Base-by-base conservation (phyloP, 2,888 invertebrate species). In the Dimorphilus gyrociliatus region DNA sequence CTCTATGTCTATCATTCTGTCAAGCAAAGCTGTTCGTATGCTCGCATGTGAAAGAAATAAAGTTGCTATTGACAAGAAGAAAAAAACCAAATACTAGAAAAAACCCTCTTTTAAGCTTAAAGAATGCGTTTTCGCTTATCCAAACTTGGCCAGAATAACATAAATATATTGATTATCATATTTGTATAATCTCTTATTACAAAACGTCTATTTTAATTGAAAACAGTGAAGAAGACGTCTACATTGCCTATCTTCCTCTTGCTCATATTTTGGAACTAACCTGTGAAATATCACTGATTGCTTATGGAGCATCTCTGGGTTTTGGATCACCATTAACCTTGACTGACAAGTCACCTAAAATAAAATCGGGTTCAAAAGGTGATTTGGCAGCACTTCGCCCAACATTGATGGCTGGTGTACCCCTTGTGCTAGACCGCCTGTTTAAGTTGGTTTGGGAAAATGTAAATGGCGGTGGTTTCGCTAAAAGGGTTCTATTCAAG, bases 391-490 rank as follows among this genome's bases (percentile, higher is more conserved):
- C 84, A 2, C 68, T 97, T 32, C 72, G 72, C 47, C 97, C 97
- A 3, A 88, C 92, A 2, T 78, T 90, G 51, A 78, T 97, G 71
- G 88, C 90, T 3, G 77, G 88, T 28, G 97, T 97, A 25, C 97
- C 97, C 36, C 85, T 88, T 30, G 90, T 97, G 47, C 74, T 94
- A 69, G 94, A 94, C 66, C 76, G 94, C 50, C 82, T 97, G 55
- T 86, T 86, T 54, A 97, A 97, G 66, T 85, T 81, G 45, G 85
- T 97, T 38, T 82, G 82, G 55, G 90, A 92, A 53, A 86, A 85
- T 60, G 81, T 94, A 30, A 59, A 60, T 29, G 73, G 77, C 46
- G 78, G 81, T 33, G 77, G 82, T 7, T 68, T 71, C 25, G 69
- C 88, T 36, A 75, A 76, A 34, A 74, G 76, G 57, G 77, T 80